A percentile compares a stretch with the other conserved stretches of the same genome.
These are phyloP conservation scores for Pecten maximus DNA, from an alignment of 2,888 invertebrate genomes.

Conservation along the genomic window DNA sequence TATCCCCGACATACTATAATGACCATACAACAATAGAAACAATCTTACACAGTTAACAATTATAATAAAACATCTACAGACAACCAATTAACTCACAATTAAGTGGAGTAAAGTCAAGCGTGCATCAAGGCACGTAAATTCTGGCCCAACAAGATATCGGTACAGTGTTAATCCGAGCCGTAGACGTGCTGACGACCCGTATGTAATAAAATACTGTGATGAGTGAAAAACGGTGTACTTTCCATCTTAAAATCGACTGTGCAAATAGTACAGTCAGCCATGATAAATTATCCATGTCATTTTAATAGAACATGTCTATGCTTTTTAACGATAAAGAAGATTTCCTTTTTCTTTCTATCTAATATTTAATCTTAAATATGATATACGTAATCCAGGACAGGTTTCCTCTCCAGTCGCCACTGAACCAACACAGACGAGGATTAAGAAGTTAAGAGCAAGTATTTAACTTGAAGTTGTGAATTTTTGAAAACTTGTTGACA, in stretches of 20 bases:
- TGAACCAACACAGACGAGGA: conserved; percentile 20
- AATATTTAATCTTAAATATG: conserved; percentile 30
- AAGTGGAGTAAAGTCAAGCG: too few species aligned
- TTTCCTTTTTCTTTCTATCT: neutral
- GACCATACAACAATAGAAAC: too few species aligned
- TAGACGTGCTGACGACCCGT: neutral
- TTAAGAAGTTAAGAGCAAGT: conserved; percentile 30
- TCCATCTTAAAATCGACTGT: conserved; percentile 20
- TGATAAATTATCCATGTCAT: conserved; percentile 7
- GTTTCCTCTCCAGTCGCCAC: neutral
- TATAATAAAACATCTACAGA: too few species aligned
- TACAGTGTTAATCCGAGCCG: neutral
- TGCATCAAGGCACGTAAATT: neutral
- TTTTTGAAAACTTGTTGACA: conserved; percentile 33
- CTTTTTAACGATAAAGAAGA: conserved; percentile 4
- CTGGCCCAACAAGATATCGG: neutral
- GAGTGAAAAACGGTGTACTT: conserved; percentile 25
- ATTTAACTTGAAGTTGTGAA: conserved; percentile 22
- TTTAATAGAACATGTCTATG: conserved; percentile 19
- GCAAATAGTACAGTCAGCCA: neutral
- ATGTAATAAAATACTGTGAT: neutral
- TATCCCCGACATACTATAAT: too few species aligned
- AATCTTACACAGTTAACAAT: too few species aligned
- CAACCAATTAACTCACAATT: too few species aligned
- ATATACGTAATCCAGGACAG: neutral